These are phyloP conservation scores for Paradoxurus hermaphroditus DNA, from an alignment of 2,113 vertebrate species.

Conservation along the genomic window DNA sequence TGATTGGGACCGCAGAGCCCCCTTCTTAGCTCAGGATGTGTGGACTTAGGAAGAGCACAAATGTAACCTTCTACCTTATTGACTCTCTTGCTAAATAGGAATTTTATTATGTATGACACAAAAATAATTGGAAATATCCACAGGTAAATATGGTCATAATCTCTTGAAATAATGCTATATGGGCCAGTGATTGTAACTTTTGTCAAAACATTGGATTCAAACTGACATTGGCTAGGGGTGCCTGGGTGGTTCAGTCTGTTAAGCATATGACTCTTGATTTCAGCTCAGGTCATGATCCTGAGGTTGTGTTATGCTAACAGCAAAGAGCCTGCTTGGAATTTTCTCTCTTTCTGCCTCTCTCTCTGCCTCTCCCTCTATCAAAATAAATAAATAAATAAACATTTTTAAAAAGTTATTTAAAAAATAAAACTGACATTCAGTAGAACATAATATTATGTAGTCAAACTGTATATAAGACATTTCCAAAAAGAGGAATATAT, in stretches of 20 bases:
- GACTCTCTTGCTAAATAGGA: neutral
- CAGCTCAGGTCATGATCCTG: no score
- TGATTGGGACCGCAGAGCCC: neutral
- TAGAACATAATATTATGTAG: neutral
- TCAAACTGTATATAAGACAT: neutral
- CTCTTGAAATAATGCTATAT: neutral
- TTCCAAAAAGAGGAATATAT: neutral
- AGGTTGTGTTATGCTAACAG: no score
- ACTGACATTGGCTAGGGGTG: neutral
- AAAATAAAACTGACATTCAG: no score
- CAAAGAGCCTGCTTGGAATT: no score
- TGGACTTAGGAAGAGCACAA: neutral
- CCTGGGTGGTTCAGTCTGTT: no score
- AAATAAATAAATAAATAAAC: no score
- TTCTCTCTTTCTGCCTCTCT: no score
- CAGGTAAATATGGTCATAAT: neutral
- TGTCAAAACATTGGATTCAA: conserved; percentile 39
- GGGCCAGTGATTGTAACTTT: neutral
- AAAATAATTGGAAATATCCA: conserved; percentile 6
- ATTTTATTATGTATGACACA: neutral
- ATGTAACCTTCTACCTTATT: neutral
- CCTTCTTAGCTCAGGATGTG: neutral
- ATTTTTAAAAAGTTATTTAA: no score
- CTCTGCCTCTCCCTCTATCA: no score
- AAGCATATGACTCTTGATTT: no score